phyloP scores from a whole-genome alignment of 2,888 invertebrate species.

The Nomada ruficornis region DNA sequence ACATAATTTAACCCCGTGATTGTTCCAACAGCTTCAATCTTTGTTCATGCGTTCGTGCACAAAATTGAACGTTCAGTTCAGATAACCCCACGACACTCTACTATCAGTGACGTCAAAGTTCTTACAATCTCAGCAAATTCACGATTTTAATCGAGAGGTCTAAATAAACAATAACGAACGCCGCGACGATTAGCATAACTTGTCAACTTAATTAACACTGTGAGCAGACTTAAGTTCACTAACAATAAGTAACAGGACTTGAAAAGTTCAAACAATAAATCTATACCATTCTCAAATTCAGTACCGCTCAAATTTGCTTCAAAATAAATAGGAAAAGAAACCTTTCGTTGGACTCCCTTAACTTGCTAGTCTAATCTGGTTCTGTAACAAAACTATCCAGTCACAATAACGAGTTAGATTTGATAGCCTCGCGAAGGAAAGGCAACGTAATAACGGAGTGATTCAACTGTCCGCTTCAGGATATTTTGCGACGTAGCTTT shows the following conservation, averaged over 20 bases:
- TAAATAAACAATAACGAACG: neutral
- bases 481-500: neutral
- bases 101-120: slow-evolving; percentile 31
- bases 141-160: neutral
- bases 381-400: too few relatives aligned
- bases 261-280: too few relatives aligned
- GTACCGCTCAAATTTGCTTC: too few relatives aligned
- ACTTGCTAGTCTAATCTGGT: neutral
- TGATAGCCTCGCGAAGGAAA: neutral
- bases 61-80: neutral
- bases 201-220: too few relatives aligned
- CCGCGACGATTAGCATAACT: neutral
- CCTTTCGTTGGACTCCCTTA: neutral
- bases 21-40: too few relatives aligned
- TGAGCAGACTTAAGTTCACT: neutral
- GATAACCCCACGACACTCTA: slow-evolving; percentile 1
- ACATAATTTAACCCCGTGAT: too few relatives aligned
- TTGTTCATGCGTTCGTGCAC: too few relatives aligned
- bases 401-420: neutral
- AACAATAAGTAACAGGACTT: too few relatives aligned
- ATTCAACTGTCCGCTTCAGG: neutral
- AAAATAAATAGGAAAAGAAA: neutral
- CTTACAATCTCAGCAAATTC: neutral
- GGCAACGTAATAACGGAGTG: too few relatives aligned
- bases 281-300: neutral